Percentiles rank a stretch among this genome's conserved stretches.
Conservation (phyloP, 2,888 invertebrate species). For the Andrena hattorfiana region DNA sequence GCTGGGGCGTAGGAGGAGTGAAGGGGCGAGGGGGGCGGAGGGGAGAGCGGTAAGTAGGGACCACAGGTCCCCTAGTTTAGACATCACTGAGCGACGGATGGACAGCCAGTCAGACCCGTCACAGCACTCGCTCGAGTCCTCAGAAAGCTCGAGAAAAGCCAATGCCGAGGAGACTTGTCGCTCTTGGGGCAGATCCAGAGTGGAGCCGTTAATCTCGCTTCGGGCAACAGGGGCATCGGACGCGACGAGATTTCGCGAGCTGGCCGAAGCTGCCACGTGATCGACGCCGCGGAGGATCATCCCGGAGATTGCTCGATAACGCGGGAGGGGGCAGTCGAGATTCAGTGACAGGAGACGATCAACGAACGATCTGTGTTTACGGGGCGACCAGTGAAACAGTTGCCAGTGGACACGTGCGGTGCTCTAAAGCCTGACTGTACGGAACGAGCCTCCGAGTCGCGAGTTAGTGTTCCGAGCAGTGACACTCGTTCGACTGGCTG, state of each 20-base stretch:
- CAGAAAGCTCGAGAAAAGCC: conserved; percentile 81
- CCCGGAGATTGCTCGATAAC: conserved; percentile 11
- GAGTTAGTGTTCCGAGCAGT: conserved; percentile 31
- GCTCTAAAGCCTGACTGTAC: neutral
- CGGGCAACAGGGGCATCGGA: conserved; percentile 15
- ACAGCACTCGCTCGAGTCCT: conserved; percentile 84
- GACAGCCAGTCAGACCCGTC: conserved; percentile 85
- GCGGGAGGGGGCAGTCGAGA: neutral
- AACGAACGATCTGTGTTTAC: conserved; percentile 10
- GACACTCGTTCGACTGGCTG: conserved; percentile 20
- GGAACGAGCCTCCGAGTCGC: neutral
- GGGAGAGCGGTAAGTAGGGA: conserved; percentile 82
- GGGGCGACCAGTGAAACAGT: conserved; percentile 19
- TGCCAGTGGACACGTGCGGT: conserved; percentile 50
- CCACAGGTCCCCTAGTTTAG: conserved; percentile 84
- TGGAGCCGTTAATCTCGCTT: conserved; percentile 53
- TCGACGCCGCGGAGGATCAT: neutral
- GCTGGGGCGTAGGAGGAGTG: conserved; percentile 81
- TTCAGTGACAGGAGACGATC: neutral
- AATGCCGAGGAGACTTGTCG: conserved; percentile 61
- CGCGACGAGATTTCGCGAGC: conserved; percentile 12
- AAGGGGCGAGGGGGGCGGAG: conserved; percentile 70
- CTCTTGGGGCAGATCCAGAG: conserved; percentile 61
- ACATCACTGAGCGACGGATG: conserved; percentile 85
- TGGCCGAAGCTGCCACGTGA: conserved; percentile 30